These are phyloP conservation scores for Caenorhabditis drosophilae DNA, from an alignment of 2,888 invertebrate species.

Conservation along the genomic window DNA sequence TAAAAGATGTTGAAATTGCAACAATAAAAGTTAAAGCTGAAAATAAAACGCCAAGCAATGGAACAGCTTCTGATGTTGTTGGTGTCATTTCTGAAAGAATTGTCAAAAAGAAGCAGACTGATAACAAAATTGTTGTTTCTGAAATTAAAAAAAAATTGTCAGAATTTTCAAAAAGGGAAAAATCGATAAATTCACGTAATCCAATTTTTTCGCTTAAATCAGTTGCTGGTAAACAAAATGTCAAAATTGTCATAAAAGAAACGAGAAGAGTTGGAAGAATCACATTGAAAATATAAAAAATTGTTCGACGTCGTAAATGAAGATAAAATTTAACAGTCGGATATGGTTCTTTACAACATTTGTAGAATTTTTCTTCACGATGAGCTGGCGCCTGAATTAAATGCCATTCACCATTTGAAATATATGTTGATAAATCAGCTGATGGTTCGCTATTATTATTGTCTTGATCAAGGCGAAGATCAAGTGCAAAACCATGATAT, in stretches of 20 bases:
- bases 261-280: constrained; percentile 57
- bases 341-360: constrained; percentile 82
- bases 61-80: constrained; percentile 80
- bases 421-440: constrained; percentile 57
- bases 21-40: constrained; percentile 59
- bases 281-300: constrained; percentile 60
- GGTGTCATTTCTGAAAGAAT: constrained; percentile 96
- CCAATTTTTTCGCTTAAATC: constrained; percentile 64
- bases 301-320: constrained; percentile 43
- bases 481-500: constrained; percentile 86
- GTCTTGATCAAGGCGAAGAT: constrained; percentile 75
- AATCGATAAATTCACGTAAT: constrained; percentile 51
- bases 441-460: constrained; percentile 31
- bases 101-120: constrained; percentile 95
- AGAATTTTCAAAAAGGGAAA: not conserved
- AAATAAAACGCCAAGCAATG: constrained; percentile 57
- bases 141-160: constrained; percentile 16
- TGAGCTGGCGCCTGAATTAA: constrained; percentile 64
- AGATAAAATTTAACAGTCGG: constrained; percentile 71
- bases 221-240: constrained; percentile 58
- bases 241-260: constrained; percentile 66
- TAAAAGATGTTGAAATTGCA: constrained; percentile 58
- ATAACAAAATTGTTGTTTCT: constrained; percentile 74
- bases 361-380: constrained; percentile 72
- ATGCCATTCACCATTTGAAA: constrained; percentile 59